Evolutionary conservation across 2,113 vertebrate genomes (phyloP).

Genomic region (Cyprinodon brontotheroides): DNA sequence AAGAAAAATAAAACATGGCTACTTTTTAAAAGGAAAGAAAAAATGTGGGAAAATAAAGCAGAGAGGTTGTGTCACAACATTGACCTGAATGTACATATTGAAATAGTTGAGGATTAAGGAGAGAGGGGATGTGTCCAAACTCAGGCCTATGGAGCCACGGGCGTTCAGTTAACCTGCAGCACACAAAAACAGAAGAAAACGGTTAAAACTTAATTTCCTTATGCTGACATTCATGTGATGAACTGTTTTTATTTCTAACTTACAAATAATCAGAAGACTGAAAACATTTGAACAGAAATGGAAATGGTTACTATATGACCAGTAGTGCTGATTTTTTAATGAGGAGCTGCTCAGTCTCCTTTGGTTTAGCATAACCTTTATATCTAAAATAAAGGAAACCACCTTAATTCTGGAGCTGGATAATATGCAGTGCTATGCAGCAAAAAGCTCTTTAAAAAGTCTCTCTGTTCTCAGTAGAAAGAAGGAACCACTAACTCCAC

Average conservation of each 20-base stretch:
- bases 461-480: background rate
- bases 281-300: background rate
- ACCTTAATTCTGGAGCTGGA: background rate
- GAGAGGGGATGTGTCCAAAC: constrained; percentile 61
- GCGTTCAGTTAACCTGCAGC: constrained; percentile 88
- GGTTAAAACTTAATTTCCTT: background rate
- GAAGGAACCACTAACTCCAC: background rate
- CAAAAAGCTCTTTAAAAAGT: background rate
- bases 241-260: constrained; percentile 2
- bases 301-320: background rate
- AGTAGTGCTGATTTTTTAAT: background rate
- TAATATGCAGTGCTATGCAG: background rate
- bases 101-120: constrained; percentile 73
- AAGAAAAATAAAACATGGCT: constrained; percentile 11
- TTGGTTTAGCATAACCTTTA: too few relatives aligned
- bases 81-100: constrained; percentile 74
- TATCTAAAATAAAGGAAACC: too few relatives aligned
- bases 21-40: constrained; percentile 29
- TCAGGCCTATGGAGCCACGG: constrained; percentile 82
- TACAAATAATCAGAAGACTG: background rate
- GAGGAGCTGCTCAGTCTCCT: too few relatives aligned
- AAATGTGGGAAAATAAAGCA: constrained; percentile 41
- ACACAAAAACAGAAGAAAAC: constrained; percentile 2
- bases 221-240: constrained; percentile 4
- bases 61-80: constrained; percentile 72